Conservation (phyloP, 2,888 invertebrate species). For the Pyrocoelia pectoralis region DNA sequence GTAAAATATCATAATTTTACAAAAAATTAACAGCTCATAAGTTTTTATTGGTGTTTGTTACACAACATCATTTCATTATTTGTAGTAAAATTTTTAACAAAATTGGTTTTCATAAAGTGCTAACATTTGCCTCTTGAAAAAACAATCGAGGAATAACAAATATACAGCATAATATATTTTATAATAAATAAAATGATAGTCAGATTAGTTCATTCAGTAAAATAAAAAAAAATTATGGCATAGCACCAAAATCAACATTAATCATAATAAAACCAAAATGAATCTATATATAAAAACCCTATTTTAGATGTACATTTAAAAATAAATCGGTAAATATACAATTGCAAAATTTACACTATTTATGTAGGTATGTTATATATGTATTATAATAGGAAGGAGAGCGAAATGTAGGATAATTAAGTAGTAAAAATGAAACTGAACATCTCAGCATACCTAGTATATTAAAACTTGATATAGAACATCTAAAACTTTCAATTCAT, state of each 20-base stretch:
- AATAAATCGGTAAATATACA: conserved; percentile 19
- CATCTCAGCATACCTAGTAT: conserved; percentile 2
- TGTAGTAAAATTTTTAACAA: neutral
- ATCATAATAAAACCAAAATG: conserved; percentile 7
- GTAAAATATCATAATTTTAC: no score
- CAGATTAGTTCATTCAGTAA: conserved; percentile 2
- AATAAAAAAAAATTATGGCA: conserved; percentile 7
- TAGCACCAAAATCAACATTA: conserved; percentile 8
- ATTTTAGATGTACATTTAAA: conserved; percentile 8
- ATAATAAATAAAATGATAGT: conserved; percentile 8
- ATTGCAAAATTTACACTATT: conserved; percentile 9
- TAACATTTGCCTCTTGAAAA: neutral
- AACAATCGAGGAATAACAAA: conserved; percentile 3
- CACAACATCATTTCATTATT: neutral
- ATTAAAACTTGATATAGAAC: conserved; percentile 27
- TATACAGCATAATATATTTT: conserved; percentile 9
- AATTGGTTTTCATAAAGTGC: neutral
- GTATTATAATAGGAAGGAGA: neutral
- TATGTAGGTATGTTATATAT: neutral
- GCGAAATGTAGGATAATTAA: neutral
- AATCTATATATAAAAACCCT: conserved; percentile 4
- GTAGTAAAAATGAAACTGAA: conserved; percentile 6
- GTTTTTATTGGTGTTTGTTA: no score
- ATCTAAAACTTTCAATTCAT: conserved; percentile 16
- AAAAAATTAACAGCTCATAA: no score